Evolutionary conservation across 2,113 vertebrate species (phyloP).

Genomic region (Piprites chloris): DNA sequence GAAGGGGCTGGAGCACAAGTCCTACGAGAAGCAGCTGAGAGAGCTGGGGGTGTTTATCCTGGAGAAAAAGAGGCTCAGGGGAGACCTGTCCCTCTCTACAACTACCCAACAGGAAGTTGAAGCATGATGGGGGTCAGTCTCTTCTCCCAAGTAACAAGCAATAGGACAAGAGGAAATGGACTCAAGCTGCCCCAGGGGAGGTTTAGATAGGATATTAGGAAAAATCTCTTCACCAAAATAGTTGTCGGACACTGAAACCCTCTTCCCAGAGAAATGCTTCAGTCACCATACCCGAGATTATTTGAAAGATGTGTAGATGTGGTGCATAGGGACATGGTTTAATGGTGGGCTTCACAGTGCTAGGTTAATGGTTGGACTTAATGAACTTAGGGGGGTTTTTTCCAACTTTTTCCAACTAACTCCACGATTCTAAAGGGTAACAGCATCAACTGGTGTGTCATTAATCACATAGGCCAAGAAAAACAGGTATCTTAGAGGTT

Average conservation of each 20-base stretch:
- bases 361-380: background rate
- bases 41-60: background rate
- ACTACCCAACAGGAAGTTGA: background rate
- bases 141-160: background rate
- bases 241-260: background rate
- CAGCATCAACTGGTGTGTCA: background rate
- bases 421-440: background rate
- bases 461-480: background rate
- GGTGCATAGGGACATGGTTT: rapidly evolving
- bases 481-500: background rate
- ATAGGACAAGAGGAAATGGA: background rate
- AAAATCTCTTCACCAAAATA: background rate
- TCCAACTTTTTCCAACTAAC: background rate
- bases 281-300: background rate
- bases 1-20: background rate
- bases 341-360: background rate
- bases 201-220: background rate
- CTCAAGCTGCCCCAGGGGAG: background rate
- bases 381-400: background rate
- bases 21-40: background rate
- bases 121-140: rapidly evolving
- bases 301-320: rapidly evolving
- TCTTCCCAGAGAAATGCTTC: background rate
- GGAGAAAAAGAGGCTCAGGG: background rate
- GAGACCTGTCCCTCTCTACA: background rate